Percentiles rank a stretch among this genome's conserved stretches.
phyloP scores from a whole-genome alignment of 2,888 invertebrate species.

The Volucella inanis region DNA sequence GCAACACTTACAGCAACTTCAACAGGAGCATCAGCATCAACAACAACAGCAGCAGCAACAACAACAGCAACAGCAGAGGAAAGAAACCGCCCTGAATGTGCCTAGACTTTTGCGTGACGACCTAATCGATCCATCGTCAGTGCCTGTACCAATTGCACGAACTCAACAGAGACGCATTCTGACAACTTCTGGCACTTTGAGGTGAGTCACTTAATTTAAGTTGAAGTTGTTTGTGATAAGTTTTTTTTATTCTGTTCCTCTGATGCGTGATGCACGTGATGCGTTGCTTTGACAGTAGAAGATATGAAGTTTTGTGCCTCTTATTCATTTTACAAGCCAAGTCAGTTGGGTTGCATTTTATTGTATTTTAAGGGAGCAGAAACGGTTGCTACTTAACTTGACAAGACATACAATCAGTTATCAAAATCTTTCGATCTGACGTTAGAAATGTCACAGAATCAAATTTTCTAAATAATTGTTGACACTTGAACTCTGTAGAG shows the following conservation, averaged over 20 bases:
- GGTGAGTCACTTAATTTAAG: constrained; percentile 70
- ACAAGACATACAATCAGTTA: too few relatives aligned
- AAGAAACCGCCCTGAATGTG: constrained; percentile 59
- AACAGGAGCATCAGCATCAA: constrained; percentile 74
- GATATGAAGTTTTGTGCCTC: background rate
- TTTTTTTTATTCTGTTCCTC: too few relatives aligned
- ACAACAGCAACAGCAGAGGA: constrained; percentile 75
- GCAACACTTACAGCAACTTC: constrained; percentile 51
- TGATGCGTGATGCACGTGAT: constrained; percentile 3
- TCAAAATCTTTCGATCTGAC: too few relatives aligned
- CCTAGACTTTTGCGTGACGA: constrained; percentile 62
- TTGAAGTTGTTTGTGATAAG: constrained; percentile 23
- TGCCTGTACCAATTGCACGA: constrained; percentile 76
- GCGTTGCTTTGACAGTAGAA: background rate
- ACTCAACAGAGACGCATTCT: constrained; percentile 81
- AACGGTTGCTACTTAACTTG: too few relatives aligned
- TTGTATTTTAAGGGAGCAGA: too few relatives aligned
- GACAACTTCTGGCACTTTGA: constrained; percentile 82
- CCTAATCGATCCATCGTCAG: constrained; percentile 62
- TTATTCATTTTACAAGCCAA: too few relatives aligned
- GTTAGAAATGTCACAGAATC: too few relatives aligned
- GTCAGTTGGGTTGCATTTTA: too few relatives aligned
- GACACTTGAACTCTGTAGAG: too few relatives aligned
- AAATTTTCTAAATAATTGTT: too few relatives aligned
- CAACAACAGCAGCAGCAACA: constrained; percentile 76